Evolutionary conservation across 2,888 invertebrate species (phyloP).

Genomic region (Myopa tessellatipennis): DNA sequence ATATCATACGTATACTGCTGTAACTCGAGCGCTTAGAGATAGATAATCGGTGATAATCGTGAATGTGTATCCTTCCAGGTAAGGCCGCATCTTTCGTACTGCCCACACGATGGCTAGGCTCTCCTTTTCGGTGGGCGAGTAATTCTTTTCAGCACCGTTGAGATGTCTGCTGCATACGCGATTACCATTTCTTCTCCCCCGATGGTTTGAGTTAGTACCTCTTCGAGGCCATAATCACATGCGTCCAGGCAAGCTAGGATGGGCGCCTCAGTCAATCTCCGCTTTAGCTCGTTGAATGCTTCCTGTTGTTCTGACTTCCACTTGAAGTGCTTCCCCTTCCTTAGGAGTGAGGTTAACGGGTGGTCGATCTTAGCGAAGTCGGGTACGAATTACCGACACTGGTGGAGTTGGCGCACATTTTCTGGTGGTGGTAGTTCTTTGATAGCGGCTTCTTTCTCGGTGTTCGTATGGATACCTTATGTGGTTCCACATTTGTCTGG

Average conservation of each 20-base stretch:
- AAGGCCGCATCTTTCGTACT: not conserved
- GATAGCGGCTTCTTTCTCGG: too few species aligned
- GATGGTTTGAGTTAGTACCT: not conserved
- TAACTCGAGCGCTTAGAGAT: slow-evolving; percentile 30
- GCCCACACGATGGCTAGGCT: too few species aligned
- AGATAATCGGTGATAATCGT: slow-evolving; percentile 28
- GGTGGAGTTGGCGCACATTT: too few species aligned
- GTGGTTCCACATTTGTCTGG: too few species aligned
- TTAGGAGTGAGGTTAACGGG: too few species aligned
- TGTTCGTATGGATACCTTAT: not conserved
- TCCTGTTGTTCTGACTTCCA: slow-evolving; percentile 20
- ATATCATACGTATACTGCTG: not conserved
- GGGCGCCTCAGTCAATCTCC: not conserved
- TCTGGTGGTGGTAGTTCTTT: too few species aligned
- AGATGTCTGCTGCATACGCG: too few species aligned
- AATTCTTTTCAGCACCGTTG: too few species aligned
- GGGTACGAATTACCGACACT: too few species aligned
- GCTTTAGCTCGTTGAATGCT: not conserved
- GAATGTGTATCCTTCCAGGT: slow-evolving; percentile 35
- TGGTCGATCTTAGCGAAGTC: too few species aligned
- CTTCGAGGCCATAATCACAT: not conserved
- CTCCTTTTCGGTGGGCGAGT: too few species aligned
- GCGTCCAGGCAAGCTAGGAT: not conserved
- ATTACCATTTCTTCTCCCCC: too few species aligned
- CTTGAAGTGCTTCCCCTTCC: slow-evolving; percentile 4